A percentile compares a stretch with the other conserved stretches of the same genome.
Conservation (phyloP, 1,140 invertebrate species). For the Meloidogyne chitwoodi region DNA sequence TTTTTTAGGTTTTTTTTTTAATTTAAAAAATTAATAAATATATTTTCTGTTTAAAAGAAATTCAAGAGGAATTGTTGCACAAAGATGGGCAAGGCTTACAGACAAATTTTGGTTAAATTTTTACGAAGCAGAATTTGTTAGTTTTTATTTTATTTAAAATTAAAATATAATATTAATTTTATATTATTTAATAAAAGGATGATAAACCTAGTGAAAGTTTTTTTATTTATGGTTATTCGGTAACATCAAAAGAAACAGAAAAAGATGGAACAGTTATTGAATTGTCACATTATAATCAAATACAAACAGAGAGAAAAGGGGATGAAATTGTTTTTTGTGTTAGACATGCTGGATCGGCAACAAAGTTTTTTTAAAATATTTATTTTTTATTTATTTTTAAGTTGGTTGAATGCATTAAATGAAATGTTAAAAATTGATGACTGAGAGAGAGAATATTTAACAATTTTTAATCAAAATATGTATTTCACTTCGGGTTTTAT, state of each 20-base stretch:
- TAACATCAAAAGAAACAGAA: conserved; percentile 30
- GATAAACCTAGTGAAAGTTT: conserved; percentile 32
- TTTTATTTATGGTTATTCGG: conserved; percentile 39
- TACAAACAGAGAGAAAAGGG: conserved; percentile 46
- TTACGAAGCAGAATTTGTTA: conserved; percentile 48
- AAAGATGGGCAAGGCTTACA: conserved; percentile 42
- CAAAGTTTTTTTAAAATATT: conserved; percentile 18
- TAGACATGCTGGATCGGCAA: conserved; percentile 26
- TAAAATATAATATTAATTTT: not conserved
- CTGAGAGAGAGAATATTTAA: too few species aligned
- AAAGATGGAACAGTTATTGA: conserved; percentile 31
- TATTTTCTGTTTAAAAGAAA: not conserved
- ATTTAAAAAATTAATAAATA: not conserved
- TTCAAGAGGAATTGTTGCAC: conserved; percentile 28
- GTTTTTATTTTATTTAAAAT: conserved; percentile 3
- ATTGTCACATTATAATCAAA: conserved; percentile 37
- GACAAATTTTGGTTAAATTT: conserved; percentile 37
- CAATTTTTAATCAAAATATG: too few species aligned
- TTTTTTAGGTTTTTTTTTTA: conserved; percentile 30
- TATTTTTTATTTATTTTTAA: not conserved
- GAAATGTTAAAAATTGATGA: conserved; percentile 8
- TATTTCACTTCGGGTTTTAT: not conserved
- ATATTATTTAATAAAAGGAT: conserved; percentile 30
- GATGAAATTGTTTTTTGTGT: conserved; percentile 37
- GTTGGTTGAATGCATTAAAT: conserved; percentile 13